Base-by-base conservation (phyloP, 2,797 vertebrate species). In the Sebastes baramenuke region DNA sequence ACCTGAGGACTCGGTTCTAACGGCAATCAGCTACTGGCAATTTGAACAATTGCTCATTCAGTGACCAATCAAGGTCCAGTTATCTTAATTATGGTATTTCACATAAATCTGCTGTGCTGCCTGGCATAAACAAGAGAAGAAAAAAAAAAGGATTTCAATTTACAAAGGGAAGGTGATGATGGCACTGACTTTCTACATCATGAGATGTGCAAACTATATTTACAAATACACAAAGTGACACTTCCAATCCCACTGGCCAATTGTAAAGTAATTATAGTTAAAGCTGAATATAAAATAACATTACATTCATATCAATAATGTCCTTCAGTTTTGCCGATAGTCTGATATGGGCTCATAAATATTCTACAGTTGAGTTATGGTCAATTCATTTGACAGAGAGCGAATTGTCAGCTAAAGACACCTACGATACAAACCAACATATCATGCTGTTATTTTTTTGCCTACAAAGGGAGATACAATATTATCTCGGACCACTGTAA, bases 121-220 rank as follows among this genome's bases (percentile, higher is more conserved):
- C 66, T 67, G 77, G 38, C 64, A 80, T 70, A 77, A 85, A 89
- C 36, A 66, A 82, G 68, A 12, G 42, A 13, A 24, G 29, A 56
- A 56, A 34, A 59, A 52, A 67, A 78, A 58, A 61, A 55, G 3
- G 22, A 65, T 49, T 78, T 86, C 72, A 82, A 49, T 88, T 87
- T 85, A 90, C 62, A 82, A 84, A 61, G 56, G 69, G 68, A 73
- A 59, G 76, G 55, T 87, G 76, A 82, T 70, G 79, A 87, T 85
- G 81, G 83, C 74, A 87, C 68, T 56, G 65, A 81, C 34, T 82
- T 85, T 84, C 74, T 84, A 89, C 64, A 81, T 46, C 52, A 71
- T 77, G 77, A 83, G 27, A 78, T 85, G 75, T 81, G 36, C 64
- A 83, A 86, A 88, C 75, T 71, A 69, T 87, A 90, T 87, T 86